Evolutionary conservation across 2,888 invertebrate genomes (phyloP).

Genomic region (Teleogryllus oceanicus): DNA sequence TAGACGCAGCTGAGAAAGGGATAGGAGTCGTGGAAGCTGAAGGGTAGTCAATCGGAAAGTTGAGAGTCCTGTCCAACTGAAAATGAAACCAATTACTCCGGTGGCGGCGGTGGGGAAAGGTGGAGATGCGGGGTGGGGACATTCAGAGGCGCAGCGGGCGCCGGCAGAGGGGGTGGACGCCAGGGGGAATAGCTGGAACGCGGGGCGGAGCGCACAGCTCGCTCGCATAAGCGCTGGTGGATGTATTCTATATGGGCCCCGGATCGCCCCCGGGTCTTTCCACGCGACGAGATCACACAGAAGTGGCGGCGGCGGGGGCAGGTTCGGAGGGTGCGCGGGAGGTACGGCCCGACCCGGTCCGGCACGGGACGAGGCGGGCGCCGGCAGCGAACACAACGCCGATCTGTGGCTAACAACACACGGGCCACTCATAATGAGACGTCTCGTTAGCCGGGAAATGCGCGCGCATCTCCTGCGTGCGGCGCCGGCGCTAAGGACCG

Average conservation of each 20-base stretch:
- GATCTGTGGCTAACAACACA: constrained; percentile 4
- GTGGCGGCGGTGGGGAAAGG: neutral
- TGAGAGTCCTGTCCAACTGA: constrained; percentile 30
- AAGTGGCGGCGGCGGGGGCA: neutral
- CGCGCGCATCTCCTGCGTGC: neutral
- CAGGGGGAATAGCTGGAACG: neutral
- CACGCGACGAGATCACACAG: neutral
- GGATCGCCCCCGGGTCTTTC: neutral
- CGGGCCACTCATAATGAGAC: constrained; percentile 12
- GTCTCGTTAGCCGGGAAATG: constrained; percentile 18
- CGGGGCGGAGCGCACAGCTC: neutral
- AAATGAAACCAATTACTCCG: constrained; percentile 31
- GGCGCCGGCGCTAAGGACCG: neutral
- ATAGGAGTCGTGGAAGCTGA: constrained; percentile 5
- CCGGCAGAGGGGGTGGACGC: neutral
- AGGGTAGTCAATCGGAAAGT: constrained; percentile 18
- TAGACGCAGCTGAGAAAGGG: neutral
- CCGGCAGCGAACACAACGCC: neutral
- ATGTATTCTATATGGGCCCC: neutral
- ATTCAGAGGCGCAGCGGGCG: neutral
- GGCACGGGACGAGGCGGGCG: neutral
- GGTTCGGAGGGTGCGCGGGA: neutral
- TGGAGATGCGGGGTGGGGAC: neutral
- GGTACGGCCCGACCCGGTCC: neutral
- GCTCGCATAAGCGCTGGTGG: neutral